phyloP scores from a whole-genome alignment of 2,797 vertebrate genomes.

The Rhinophrynus dorsalis region DNA sequence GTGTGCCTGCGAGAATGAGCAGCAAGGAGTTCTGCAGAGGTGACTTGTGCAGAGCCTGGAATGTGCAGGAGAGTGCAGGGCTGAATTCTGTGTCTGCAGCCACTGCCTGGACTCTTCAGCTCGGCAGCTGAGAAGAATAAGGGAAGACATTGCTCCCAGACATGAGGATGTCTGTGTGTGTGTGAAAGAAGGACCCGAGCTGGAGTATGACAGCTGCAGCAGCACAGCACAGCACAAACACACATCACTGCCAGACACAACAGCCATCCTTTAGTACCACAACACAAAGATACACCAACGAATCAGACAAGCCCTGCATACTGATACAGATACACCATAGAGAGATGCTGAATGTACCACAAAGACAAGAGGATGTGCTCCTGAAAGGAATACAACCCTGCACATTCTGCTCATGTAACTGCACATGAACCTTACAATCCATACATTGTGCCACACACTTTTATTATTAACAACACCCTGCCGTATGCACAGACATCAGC shows the following conservation, averaged over 20 bases:
- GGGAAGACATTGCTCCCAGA: constrained; percentile 4
- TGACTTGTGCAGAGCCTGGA: constrained; percentile 48
- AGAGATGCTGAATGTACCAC: too few relatives aligned
- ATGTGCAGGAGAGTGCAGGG: constrained; percentile 23
- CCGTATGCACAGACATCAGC: not conserved
- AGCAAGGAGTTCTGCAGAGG: constrained; percentile 12
- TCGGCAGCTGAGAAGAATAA: constrained; percentile 23
- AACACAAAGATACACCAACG: not conserved
- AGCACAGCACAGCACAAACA: not conserved
- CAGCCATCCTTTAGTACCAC: not conserved
- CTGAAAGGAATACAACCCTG: too few relatives aligned
- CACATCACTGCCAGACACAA: constrained; percentile 7
- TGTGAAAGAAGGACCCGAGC: constrained; percentile 7
- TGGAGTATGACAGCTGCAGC: not conserved
- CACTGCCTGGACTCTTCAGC: not conserved
- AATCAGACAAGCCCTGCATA: too few relatives aligned
- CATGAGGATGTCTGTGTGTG: constrained; percentile 8
- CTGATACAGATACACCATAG: not conserved
- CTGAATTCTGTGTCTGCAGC: constrained; percentile 25
- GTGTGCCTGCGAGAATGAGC: constrained; percentile 10
- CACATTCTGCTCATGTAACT: too few relatives aligned
- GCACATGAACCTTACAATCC: too few relatives aligned
- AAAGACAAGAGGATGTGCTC: too few relatives aligned
- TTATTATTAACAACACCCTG: not conserved
- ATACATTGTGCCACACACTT: not conserved